Percentiles rank a stretch among this genome's conserved stretches.
These are phyloP conservation scores for Leucophenga varia DNA, from an alignment of 1,140 invertebrate species.

Conservation along the genomic window DNA sequence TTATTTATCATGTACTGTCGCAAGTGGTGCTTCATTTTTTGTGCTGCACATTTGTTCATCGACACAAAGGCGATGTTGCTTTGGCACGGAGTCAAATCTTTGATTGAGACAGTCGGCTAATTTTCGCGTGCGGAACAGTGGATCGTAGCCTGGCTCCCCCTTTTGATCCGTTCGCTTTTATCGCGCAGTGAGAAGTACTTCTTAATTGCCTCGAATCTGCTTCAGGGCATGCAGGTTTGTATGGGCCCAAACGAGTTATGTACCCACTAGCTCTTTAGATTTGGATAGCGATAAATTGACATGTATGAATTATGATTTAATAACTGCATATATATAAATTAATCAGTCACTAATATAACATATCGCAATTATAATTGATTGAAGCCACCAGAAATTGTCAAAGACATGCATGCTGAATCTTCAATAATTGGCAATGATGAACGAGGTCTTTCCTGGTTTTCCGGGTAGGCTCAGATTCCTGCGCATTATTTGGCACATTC, in stretches of 20 bases:
- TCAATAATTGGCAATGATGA: conserved; percentile 1
- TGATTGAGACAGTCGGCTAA: conserved; percentile 11
- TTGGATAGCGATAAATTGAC: conserved; percentile 18
- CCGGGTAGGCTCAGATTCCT: too few relatives aligned
- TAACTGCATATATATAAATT: too few relatives aligned
- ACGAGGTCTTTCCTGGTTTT: background rate
- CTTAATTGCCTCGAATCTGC: conserved; percentile 15
- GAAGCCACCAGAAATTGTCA: conserved; percentile 6
- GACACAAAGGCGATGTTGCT: conserved; percentile 6
- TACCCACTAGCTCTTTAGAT: conserved; percentile 18
- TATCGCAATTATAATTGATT: conserved; percentile 20
- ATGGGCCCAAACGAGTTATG: conserved; percentile 14
- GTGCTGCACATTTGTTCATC: conserved; percentile 13
- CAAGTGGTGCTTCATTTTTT: conserved; percentile 8
- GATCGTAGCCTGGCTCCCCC: conserved; percentile 2
- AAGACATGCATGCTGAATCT: conserved; percentile 2
- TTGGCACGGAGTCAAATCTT: conserved; percentile 10
- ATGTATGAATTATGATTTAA: too few relatives aligned
- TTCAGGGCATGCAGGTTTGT: conserved; percentile 9
- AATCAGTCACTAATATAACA: too few relatives aligned
- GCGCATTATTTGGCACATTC: too few relatives aligned
- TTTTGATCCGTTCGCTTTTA: conserved; percentile 16
- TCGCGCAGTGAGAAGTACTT: conserved; percentile 15
- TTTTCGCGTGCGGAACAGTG: conserved; percentile 14
- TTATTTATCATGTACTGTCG: conserved; percentile 20